phyloP scores from a whole-genome alignment of 2,797 vertebrate species.

The Semaprochilodus insignis region DNA sequence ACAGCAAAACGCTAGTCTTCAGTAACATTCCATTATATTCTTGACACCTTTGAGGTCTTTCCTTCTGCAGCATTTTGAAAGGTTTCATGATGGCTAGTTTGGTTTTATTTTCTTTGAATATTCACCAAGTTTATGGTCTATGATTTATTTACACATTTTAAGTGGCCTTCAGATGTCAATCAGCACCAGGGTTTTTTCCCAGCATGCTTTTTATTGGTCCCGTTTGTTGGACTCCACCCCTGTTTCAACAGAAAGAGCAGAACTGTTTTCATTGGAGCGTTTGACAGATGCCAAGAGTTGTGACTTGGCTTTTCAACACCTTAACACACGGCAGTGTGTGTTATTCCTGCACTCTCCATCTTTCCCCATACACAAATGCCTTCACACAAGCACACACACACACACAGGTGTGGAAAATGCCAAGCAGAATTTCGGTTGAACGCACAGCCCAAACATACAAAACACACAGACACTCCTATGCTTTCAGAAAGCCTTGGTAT shows the following conservation, averaged over 20 bases:
- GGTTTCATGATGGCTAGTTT: not conserved
- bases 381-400: not conserved
- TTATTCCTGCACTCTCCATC: not conserved
- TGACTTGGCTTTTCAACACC: conserved; percentile 45
- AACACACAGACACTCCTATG: conserved; percentile 1
- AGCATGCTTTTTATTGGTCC: conserved; percentile 30
- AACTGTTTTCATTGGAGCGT: conserved; percentile 34
- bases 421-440: conserved; percentile 16
- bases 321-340: conserved; percentile 31
- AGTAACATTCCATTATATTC: not conserved
- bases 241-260: conserved; percentile 35
- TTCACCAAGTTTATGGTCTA: conserved; percentile 11
- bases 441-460: conserved; percentile 38
- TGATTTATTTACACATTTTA: conserved; percentile 37
- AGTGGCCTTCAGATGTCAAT: conserved; percentile 29
- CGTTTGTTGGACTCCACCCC: conserved; percentile 11
- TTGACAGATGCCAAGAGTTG: conserved; percentile 48
- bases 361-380: not conserved
- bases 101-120: conserved; percentile 26
- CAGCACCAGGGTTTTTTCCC: conserved; percentile 28
- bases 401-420: conserved; percentile 31
- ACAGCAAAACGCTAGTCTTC: not conserved
- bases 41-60: not conserved
- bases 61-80: not conserved
- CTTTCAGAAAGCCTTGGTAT: not conserved